Percentiles rank a stretch among this genome's conserved stretches.
These are phyloP conservation scores for Actinopyga echinites DNA, from an alignment of 53 echinoderm and acorn worm genomes.

Conservation along the genomic window DNA sequence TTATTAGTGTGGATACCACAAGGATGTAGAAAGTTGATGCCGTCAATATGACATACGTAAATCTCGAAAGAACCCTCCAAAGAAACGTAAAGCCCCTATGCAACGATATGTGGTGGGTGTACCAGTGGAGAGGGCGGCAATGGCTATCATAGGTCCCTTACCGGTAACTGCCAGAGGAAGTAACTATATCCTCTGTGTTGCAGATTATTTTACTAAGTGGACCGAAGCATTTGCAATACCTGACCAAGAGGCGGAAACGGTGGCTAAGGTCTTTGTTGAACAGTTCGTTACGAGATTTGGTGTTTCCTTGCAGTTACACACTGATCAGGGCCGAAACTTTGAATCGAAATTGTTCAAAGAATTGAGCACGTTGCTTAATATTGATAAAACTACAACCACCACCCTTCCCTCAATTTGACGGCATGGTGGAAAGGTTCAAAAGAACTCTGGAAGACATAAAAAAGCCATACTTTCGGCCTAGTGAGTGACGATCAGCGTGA, in stretches of 20 bases:
- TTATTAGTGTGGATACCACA: neutral
- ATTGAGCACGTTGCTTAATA: neutral
- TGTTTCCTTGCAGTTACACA: constrained; percentile 16
- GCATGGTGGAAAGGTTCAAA: neutral
- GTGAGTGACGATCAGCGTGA: neutral
- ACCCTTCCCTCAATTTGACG: neutral
- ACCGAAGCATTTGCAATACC: no score
- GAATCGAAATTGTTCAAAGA: neutral
- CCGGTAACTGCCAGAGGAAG: constrained; percentile 14
- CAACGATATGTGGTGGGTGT: constrained; percentile 23
- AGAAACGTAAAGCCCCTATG: constrained; percentile 3
- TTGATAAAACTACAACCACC: neutral
- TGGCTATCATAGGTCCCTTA: constrained; percentile 32
- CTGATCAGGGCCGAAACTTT: constrained; percentile 48
- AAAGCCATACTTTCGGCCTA: neutral
- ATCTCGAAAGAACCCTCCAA: neutral
- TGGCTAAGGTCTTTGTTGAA: no score
- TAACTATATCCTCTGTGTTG: constrained; percentile 25
- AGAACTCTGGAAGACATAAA: neutral
- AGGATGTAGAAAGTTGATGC: neutral
- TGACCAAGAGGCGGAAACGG: no score
- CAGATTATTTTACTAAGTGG: no score
- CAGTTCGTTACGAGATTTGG: constrained; percentile 24
- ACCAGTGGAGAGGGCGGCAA: constrained; percentile 35
- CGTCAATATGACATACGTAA: neutral